Conservation (phyloP, 2,888 invertebrate species). For the Pteria penguin region DNA sequence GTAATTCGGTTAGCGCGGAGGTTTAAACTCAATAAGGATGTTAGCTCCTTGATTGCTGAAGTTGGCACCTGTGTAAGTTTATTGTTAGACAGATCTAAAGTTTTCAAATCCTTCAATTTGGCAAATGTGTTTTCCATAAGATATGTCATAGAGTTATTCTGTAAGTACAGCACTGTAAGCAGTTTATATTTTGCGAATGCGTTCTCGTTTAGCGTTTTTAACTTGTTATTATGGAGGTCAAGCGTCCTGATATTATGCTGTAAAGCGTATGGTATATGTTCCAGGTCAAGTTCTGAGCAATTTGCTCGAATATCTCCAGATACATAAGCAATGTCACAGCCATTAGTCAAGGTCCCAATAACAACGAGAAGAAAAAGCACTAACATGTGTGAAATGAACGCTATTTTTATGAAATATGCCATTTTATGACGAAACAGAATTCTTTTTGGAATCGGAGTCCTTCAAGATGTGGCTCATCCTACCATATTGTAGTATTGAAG, state of each 20-base stretch:
- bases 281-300: conserved; percentile 59
- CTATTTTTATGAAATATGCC: no score
- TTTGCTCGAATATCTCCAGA: conserved; percentile 51
- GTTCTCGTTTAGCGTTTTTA: conserved; percentile 52
- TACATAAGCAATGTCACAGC: conserved; percentile 11
- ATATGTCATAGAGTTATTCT: conserved; percentile 64
- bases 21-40: conserved; percentile 58
- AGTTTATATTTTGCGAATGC: conserved; percentile 69
- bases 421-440: no score
- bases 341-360: background rate
- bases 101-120: conserved; percentile 51
- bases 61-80: conserved; percentile 60
- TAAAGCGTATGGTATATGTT: conserved; percentile 64
- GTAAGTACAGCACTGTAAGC: conserved; percentile 61
- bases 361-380: background rate
- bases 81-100: conserved; percentile 68
- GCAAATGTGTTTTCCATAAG: conserved; percentile 61
- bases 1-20: conserved; percentile 65
- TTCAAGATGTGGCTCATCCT: background rate
- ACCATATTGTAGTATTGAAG: no score
- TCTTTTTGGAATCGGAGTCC: no score
- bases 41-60: conserved; percentile 57
- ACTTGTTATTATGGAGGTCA: conserved; percentile 66
- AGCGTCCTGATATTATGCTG: conserved; percentile 64
- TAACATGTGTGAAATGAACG: background rate